A percentile compares a stretch with the other conserved stretches of the same genome.
phyloP scores from a whole-genome alignment of 2,888 invertebrate species.

The Caenorhabditis imperialis region DNA sequence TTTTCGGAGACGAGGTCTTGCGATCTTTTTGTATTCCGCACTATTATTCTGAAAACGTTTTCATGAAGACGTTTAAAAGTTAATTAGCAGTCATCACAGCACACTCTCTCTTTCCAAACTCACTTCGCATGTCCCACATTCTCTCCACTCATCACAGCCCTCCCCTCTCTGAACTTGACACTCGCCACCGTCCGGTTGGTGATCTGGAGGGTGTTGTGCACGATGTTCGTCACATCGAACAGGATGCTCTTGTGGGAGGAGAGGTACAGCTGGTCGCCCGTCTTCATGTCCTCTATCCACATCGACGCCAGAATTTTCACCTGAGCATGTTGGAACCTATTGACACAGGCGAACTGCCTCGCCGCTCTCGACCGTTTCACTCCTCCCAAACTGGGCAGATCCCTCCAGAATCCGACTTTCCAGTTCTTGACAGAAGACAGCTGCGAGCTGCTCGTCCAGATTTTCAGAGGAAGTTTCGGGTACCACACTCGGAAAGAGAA shows the following conservation, averaged over 20 bases:
- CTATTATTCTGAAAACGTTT: slow-evolving; percentile 22
- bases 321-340: slow-evolving; percentile 70
- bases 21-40: slow-evolving; percentile 35
- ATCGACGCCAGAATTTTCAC: slow-evolving; percentile 70
- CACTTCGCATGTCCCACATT: slow-evolving; percentile 59
- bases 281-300: slow-evolving; percentile 70
- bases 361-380: slow-evolving; percentile 59
- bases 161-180: slow-evolving; percentile 54
- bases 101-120: slow-evolving; percentile 5
- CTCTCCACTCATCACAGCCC: slow-evolving; percentile 61
- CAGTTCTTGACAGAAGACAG: slow-evolving; percentile 61
- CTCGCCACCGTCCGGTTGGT: slow-evolving; percentile 47
- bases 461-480: slow-evolving; percentile 71
- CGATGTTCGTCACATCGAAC: slow-evolving; percentile 72
- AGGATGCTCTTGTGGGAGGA: slow-evolving; percentile 66
- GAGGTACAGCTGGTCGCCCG: slow-evolving; percentile 69
- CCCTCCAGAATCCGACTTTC: slow-evolving; percentile 71
- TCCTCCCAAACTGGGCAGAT: slow-evolving; percentile 47
- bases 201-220: slow-evolving; percentile 44
- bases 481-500: slow-evolving; percentile 74
- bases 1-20: slow-evolving; percentile 31
- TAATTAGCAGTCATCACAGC: not conserved
- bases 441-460: slow-evolving; percentile 58
- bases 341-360: slow-evolving; percentile 69
- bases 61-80: not conserved